These are phyloP conservation scores for Dicrostonyx torquatus DNA, from an alignment of 2,797 vertebrate species.

Conservation along the genomic window DNA sequence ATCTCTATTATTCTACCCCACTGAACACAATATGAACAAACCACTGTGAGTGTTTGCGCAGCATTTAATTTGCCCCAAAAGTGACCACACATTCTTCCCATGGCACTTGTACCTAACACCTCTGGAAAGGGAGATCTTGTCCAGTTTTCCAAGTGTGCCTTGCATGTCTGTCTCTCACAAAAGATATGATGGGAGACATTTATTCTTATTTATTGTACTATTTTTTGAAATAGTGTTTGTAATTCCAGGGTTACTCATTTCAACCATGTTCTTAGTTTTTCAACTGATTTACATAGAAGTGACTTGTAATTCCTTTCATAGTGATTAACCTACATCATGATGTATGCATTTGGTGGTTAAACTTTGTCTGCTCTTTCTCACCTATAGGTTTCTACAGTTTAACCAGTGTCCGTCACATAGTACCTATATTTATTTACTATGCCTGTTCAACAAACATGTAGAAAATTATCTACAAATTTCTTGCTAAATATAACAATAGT, in stretches of 20 bases:
- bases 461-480: background rate
- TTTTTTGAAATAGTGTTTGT: background rate
- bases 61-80: slow-evolving; percentile 67
- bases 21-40: slow-evolving; percentile 78
- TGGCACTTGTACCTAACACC: background rate
- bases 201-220: background rate
- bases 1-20: slow-evolving; percentile 65
- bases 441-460: background rate
- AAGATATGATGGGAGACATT: background rate
- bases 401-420: background rate
- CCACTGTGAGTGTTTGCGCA: slow-evolving; percentile 70
- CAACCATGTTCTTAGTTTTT: slow-evolving; percentile 8
- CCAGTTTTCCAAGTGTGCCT: slow-evolving; percentile 26
- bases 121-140: background rate
- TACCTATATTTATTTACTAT: background rate
- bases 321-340: background rate
- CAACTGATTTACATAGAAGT: background rate
- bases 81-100: slow-evolving; percentile 57
- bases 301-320: background rate
- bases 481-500: background rate
- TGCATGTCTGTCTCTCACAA: background rate
- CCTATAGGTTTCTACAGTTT: background rate
- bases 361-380: background rate
- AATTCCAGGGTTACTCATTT: slow-evolving; percentile 10
- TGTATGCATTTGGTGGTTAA: background rate